Conservation (phyloP, 2,797 vertebrate species). For the Prunella strophiata region DNA sequence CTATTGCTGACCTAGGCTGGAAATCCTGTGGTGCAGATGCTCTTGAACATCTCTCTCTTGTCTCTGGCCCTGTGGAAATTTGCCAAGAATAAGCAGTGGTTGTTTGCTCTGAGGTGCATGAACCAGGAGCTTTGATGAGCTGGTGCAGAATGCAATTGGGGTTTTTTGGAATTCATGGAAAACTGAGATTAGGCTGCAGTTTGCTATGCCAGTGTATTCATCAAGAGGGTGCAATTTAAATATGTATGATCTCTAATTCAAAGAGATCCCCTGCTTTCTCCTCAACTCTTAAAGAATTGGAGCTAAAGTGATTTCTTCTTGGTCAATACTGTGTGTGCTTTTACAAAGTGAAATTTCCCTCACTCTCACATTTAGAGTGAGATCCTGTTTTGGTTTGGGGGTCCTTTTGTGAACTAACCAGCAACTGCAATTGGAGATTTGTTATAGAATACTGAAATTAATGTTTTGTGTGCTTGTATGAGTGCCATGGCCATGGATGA, state of each 20-base stretch:
- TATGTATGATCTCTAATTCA: rapidly evolving
- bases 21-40: background rate
- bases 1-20: background rate
- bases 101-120: background rate
- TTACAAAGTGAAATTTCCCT: background rate
- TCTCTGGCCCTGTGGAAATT: background rate
- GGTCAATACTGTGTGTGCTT: background rate
- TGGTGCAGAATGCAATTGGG: background rate
- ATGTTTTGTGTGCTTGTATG: background rate
- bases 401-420: background rate
- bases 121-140: background rate
- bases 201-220: background rate
- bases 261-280: background rate
- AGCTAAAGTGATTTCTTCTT: background rate
- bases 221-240: background rate
- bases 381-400: background rate
- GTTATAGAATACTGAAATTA: background rate
- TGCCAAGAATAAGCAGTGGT: background rate
- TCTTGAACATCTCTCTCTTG: background rate
- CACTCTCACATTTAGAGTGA: rapidly evolving
- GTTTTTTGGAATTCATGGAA: background rate
- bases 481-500: rapidly evolving
- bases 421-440: background rate
- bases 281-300: background rate
- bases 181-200: background rate